Evolutionary conservation across 2,888 invertebrate genomes (phyloP).

Genomic region (Eilema depressum): DNA sequence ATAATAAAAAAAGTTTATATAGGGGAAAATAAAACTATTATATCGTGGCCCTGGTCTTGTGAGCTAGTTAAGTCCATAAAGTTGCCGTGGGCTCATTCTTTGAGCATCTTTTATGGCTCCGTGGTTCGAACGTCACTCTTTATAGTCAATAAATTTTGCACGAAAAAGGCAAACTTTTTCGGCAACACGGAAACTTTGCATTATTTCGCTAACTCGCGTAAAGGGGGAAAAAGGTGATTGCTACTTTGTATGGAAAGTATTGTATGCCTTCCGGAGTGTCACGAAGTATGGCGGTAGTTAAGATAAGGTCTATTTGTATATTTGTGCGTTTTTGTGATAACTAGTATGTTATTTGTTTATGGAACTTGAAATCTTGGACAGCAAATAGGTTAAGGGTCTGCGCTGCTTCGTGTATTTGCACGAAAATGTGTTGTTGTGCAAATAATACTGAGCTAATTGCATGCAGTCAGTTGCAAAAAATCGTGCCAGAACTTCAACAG

Average conservation of each 20-base stretch:
- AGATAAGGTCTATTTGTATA: slow-evolving; percentile 33
- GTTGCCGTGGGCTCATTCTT: slow-evolving; percentile 66
- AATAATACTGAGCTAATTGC: too few relatives aligned
- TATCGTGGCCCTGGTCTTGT: slow-evolving; percentile 56
- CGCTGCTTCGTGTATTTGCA: too few relatives aligned
- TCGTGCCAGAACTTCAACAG: too few relatives aligned
- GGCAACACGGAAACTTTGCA: slow-evolving; percentile 59
- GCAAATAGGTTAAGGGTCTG: background rate
- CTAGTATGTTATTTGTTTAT: background rate
- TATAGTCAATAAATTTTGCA: slow-evolving; percentile 74
- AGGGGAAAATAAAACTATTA: slow-evolving; percentile 50
- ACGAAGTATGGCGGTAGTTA: slow-evolving; percentile 28
- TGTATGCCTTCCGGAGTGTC: slow-evolving; percentile 31
- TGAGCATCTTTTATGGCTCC: slow-evolving; percentile 66
- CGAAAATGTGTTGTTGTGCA: too few relatives aligned
- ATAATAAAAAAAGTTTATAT: slow-evolving; percentile 50
- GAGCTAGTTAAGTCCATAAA: slow-evolving; percentile 68
- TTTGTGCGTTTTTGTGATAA: slow-evolving; percentile 13
- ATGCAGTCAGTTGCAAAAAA: too few relatives aligned
- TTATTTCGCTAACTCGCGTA: slow-evolving; percentile 50
- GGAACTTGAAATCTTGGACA: background rate
- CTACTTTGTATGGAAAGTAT: slow-evolving; percentile 49
- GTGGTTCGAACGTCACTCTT: slow-evolving; percentile 69
- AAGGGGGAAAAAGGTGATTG: slow-evolving; percentile 48
- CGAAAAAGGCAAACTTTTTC: slow-evolving; percentile 68